Base-by-base conservation (phyloP, 2,113 vertebrate species). In the Myotis lucifugus region DNA sequence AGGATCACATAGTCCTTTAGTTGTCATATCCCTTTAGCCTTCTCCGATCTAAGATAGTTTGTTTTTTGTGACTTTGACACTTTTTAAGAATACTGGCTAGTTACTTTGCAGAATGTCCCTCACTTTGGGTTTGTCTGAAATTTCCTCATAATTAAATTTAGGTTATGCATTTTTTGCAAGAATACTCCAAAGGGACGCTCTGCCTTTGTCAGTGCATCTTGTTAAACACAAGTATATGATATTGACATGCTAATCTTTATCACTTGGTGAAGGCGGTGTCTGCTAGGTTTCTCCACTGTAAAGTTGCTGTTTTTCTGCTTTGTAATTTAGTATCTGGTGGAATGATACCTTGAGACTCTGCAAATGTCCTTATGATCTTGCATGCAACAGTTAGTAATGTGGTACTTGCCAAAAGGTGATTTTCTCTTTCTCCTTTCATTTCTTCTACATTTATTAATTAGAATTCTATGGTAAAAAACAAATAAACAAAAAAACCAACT, bases 381-480 rank as follows among this genome's bases (percentile, higher is more conserved):
- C 59, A 37, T 88, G 4, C 29, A 42, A n/a, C 10, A 50, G 12
- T 81, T 94, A 23, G 21, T 81, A 50, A 70, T 90, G 14, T 74
- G 15, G 14, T 54, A 25, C 87, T 61, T 88, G n/a, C 73, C 23
- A 40, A 37, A 76, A 72, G 37, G 19, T 84, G 34, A 27, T 64
- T 91, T 92, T 96, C n/a, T 84, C 27, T 76, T 92, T 96, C 40
- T 84, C 27, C 21, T 56, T 77, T 74, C 23, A 37, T 70, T 90
- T 48, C 29, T 17, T 79, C 64, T 91, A 2, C 18, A 29, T 86
- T 89, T 73, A 79, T 72, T 78, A 54, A n/a, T 86, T 88, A 56
- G 54, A 92, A 59, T 94, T 95, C 21, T 85, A 29, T 37, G 88
- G 2, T 72, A 78, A 84, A 84, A 93, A 70, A 85, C 40, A 25